Evolutionary conservation across 2,888 invertebrate species (phyloP).

Genomic region (Cheilosia vulpina): DNA sequence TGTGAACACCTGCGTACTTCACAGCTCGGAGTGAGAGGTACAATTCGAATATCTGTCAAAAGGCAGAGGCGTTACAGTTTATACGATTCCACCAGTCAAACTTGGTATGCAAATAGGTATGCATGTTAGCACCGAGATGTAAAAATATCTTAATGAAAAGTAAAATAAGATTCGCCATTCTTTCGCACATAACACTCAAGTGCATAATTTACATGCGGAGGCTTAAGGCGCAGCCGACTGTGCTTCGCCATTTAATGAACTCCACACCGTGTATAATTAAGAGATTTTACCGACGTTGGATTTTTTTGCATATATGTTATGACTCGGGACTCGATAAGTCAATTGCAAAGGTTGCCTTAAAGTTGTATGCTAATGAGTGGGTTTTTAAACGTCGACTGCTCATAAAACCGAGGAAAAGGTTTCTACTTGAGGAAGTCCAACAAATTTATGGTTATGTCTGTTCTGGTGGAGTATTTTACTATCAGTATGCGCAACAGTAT

Average conservation of each 20-base stretch:
- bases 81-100: conserved; percentile 43
- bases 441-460: background rate
- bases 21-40: background rate
- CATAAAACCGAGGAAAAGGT: background rate
- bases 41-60: conserved; percentile 1
- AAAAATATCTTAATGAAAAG: conserved; percentile 6
- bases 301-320: conserved; percentile 1
- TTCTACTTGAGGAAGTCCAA: conserved; percentile 5
- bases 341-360: background rate
- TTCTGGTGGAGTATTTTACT: background rate
- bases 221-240: conserved; percentile 37
- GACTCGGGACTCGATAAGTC: conserved; percentile 6
- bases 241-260: conserved; percentile 46
- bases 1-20: background rate
- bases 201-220: conserved; percentile 52
- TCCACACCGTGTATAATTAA: conserved; percentile 35
- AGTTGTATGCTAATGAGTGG: background rate
- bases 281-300: conserved; percentile 27
- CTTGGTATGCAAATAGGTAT: conserved; percentile 65
- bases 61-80: conserved; percentile 63
- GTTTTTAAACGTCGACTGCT: background rate
- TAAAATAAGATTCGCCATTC: conserved; percentile 13
- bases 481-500: background rate
- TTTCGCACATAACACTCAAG: conserved; percentile 32
- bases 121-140: conserved; percentile 3